Evolutionary conservation across 2,888 invertebrate species (phyloP).

Genomic region (Xanthostigma xanthostigma): DNA sequence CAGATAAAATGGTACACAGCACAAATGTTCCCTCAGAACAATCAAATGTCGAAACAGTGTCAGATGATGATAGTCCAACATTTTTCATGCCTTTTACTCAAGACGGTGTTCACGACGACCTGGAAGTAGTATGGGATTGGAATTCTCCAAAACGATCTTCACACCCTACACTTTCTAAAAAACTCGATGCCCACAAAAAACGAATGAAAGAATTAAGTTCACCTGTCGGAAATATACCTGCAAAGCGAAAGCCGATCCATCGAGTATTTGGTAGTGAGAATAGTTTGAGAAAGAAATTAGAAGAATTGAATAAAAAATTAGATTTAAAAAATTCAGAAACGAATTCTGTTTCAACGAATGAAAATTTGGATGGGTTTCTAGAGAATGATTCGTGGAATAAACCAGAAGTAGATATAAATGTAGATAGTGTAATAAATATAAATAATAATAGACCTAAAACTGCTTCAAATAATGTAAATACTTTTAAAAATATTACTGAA

Average conservation of each 20-base stretch:
- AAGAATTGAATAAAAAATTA: conserved; percentile 1
- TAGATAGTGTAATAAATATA: too few species aligned
- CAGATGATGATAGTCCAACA: conserved; percentile 18
- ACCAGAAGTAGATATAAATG: too few species aligned
- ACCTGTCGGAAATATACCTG: neutral
- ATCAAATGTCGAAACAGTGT: too few species aligned
- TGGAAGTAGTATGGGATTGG: conserved; percentile 36
- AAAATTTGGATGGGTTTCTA: too few species aligned
- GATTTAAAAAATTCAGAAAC: neutral
- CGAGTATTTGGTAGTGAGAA: neutral
- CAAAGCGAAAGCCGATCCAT: neutral
- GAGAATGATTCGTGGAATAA: too few species aligned
- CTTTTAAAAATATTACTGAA: neutral
- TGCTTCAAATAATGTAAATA: too few species aligned
- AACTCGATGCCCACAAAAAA: neutral
- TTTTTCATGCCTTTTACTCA: conserved; percentile 24
- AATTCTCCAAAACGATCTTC: conserved; percentile 22
- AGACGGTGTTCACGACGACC: conserved; percentile 23
- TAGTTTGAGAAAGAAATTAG: conserved; percentile 1
- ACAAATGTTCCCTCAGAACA: neutral
- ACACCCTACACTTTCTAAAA: conserved; percentile 5
- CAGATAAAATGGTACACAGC: neutral
- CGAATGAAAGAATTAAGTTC: neutral
- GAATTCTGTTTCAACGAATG: too few species aligned
- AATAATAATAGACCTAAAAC: too few species aligned